phyloP scores from a whole-genome alignment of 2,888 invertebrate species.

The Ramazzottius varieornatus region DNA sequence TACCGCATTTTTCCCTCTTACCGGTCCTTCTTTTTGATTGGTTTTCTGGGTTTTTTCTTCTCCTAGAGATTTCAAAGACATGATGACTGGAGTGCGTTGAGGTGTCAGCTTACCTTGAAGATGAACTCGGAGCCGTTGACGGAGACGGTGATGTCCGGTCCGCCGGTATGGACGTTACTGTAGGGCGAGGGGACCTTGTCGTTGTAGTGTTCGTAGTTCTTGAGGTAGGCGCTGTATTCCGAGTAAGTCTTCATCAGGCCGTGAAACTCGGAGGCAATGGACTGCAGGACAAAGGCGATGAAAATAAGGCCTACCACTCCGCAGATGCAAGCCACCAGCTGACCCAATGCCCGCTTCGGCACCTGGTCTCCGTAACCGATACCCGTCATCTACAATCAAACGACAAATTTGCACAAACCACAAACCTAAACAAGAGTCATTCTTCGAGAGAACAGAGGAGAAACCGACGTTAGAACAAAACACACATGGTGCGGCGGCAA shows the following conservation, averaged over 20 bases:
- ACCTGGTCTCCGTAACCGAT: neutral
- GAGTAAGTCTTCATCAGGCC: conserved; percentile 2
- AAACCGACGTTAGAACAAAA: too few species aligned
- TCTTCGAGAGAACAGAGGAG: too few species aligned
- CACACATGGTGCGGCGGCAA: too few species aligned
- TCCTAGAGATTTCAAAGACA: too few species aligned
- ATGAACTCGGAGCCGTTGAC: neutral
- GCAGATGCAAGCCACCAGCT: neutral
- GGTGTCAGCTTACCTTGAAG: conserved; percentile 2
- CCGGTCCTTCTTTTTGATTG: too few species aligned
- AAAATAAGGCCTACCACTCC: neutral
- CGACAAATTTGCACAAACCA: too few species aligned
- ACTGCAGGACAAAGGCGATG: neutral
- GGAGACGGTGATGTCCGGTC: neutral
- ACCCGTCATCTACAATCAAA: neutral
- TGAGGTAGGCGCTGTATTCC: neutral
- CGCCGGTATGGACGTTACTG: neutral
- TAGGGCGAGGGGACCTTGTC: too few species aligned
- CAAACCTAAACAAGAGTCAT: too few species aligned
- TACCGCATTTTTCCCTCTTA: too few species aligned
- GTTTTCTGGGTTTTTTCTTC: too few species aligned
- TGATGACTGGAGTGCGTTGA: neutral
- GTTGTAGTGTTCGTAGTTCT: neutral
- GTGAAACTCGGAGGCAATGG: conserved; percentile 1
- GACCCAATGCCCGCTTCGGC: neutral